Conservation (phyloP, 2,113 vertebrate genomes). For the Pachypanchax playfairii region DNA sequence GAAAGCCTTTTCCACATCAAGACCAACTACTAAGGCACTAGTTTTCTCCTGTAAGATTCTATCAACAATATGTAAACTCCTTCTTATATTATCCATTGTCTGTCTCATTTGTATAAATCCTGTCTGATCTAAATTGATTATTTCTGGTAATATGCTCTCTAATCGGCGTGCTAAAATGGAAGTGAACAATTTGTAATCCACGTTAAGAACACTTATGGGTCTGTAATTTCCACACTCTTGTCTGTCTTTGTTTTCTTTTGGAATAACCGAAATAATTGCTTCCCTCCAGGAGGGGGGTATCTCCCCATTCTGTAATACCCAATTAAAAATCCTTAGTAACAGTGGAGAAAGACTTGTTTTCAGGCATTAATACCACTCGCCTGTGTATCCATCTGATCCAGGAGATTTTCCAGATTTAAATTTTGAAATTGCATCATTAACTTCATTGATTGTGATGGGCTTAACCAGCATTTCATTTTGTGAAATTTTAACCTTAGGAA, state of each 20-base stretch:
- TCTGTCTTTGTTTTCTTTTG: neutral
- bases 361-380: neutral
- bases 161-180: neutral
- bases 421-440: too few relatives aligned
- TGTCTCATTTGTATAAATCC: neutral
- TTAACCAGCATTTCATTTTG: too few relatives aligned
- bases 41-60: neutral
- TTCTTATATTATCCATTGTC: neutral
- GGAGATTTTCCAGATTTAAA: neutral
- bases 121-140: neutral
- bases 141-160: neutral
- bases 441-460: too few relatives aligned
- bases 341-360: neutral
- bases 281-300: neutral
- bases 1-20: neutral
- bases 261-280: neutral
- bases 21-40: neutral
- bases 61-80: neutral
- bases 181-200: neutral
- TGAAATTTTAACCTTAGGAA: too few relatives aligned
- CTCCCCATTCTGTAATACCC: neutral
- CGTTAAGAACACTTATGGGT: neutral
- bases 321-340: neutral
- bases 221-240: neutral
- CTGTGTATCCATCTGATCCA: too few relatives aligned